Evolutionary conservation across 2,888 invertebrate species (phyloP), one percentile per base, ranked within the genome.

Genomic region (Gisinianus flammeolus): DNA sequence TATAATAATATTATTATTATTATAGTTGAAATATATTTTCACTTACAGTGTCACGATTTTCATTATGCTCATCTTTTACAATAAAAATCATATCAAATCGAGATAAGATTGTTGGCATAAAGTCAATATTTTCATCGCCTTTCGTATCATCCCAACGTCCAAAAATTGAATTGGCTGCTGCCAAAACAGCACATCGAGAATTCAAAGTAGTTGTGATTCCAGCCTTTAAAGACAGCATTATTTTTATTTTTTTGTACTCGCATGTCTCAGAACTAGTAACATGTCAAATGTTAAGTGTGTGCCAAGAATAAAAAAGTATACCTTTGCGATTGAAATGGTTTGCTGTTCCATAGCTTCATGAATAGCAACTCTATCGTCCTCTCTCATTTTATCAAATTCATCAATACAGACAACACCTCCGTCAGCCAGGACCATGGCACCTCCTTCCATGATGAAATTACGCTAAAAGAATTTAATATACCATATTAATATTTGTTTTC

Each of bases 261-360:
- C 8, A 44, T 44, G 16, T 44, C 52, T 44, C 52, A 8, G 8
- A 44, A 44, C 52, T 16, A 12, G 16, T 16, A 44, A 16, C 8
- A 16, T 16, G 52, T 44, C 52, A 12, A 44, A 12, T n/a, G n/a
- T 44, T 44, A 44, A 44, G 52, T 16, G 16, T 44, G 10, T n/a
- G n/a, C n/a, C n/a, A n/a, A n/a, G n/a, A 44, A 12, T 44, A 44
- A 44, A 44, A 44, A 12, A 44, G 66, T 31, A 76, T 87, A 92
- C 92, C 90, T 99, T 99, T 1, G 99, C 98, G 84, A 99, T 97
- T 0, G 98, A 98, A 86, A 99, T 99, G 2, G 99, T 99, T 88
- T 99, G 99, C 86, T 99, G 99, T 87, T 99, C 99, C 99, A 99
- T 99, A 30, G 99, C 99, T 89, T 99, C 99, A 88, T 99, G 99